phyloP scores from a whole-genome alignment of 2,797 vertebrate genomes.

The Hoplostethus atlanticus region DNA sequence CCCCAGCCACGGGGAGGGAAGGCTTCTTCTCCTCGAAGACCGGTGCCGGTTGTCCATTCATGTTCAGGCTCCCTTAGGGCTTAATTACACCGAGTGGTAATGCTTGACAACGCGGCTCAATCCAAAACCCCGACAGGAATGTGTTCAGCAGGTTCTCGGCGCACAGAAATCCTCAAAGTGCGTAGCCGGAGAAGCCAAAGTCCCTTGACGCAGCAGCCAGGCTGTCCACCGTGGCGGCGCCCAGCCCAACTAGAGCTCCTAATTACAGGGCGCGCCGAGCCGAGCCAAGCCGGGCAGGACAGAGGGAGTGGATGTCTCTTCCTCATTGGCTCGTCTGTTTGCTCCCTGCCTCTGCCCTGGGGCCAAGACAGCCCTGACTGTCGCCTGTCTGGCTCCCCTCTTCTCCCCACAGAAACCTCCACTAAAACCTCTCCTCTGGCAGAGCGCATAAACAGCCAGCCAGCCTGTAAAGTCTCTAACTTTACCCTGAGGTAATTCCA shows the following conservation, averaged over 20 bases:
- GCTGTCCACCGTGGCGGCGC: slow-evolving; percentile 84
- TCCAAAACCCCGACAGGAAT: background rate
- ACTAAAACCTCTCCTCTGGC: slow-evolving; percentile 62
- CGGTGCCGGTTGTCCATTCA: slow-evolving; percentile 73
- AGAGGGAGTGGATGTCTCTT: slow-evolving; percentile 84
- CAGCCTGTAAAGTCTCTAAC: slow-evolving; percentile 21
- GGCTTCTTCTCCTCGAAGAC: slow-evolving; percentile 91
- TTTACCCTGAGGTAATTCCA: background rate
- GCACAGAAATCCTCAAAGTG: slow-evolving; percentile 46
- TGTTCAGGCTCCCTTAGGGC: slow-evolving; percentile 7
- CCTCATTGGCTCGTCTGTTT: slow-evolving; percentile 91
- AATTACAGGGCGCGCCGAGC: slow-evolving; percentile 90
- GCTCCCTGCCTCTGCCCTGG: slow-evolving; percentile 83
- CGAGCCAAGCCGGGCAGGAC: slow-evolving; percentile 72
- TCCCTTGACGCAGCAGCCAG: slow-evolving; percentile 70
- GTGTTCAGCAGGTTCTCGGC: background rate
- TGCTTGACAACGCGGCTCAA: too few relatives aligned
- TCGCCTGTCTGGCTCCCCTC: slow-evolving; percentile 81
- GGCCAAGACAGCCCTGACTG: slow-evolving; percentile 86
- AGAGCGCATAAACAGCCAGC: slow-evolving; percentile 54
- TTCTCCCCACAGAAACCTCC: slow-evolving; percentile 79
- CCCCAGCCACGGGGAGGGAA: slow-evolving; percentile 84
- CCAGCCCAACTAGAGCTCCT: slow-evolving; percentile 90
- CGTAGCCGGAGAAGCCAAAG: slow-evolving; percentile 61
- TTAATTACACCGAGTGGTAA: too few relatives aligned